Percentiles rank a stretch among this genome's conserved stretches.
These are phyloP conservation scores for Rhombomys opimus DNA, from an alignment of 2,113 vertebrate genomes.

Conservation along the genomic window DNA sequence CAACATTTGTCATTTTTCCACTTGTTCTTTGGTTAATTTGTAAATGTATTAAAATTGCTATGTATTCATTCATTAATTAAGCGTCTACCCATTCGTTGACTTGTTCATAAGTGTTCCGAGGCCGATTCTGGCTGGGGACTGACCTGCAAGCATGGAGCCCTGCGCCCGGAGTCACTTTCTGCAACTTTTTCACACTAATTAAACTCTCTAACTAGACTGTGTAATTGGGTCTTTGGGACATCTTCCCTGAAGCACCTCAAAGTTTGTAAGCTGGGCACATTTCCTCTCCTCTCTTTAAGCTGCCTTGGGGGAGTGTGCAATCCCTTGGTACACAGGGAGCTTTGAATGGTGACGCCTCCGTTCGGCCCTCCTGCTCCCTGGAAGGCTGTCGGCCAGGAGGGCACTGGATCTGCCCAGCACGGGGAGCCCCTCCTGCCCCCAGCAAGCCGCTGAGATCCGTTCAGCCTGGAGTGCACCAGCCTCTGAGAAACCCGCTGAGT, in stretches of 20 bases:
- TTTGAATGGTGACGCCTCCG: constrained; percentile 28
- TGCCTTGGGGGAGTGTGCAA: not conserved
- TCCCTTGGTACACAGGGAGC: not conserved
- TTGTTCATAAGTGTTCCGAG: constrained; percentile 50
- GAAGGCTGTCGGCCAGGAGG: not conserved
- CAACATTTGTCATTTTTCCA: not conserved
- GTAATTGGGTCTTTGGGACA: constrained; percentile 79
- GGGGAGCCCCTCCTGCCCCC: not conserved
- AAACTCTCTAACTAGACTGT: constrained; percentile 52
- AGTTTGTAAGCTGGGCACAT: constrained; percentile 41
- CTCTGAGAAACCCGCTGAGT: not conserved
- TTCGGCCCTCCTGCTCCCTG: not conserved
- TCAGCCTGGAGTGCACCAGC: not conserved
- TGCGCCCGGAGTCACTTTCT: not conserved
- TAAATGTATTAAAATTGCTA: not conserved
- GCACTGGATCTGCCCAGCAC: not conserved
- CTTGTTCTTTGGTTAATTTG: not conserved
- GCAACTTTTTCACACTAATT: constrained; percentile 61
- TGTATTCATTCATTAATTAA: not conserved
- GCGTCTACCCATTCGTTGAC: not conserved
- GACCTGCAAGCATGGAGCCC: not conserved
- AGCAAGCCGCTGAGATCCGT: not conserved
- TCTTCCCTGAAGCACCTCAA: constrained; percentile 72
- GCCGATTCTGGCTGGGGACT: not conserved
- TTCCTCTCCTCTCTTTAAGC: constrained; percentile 33